A percentile compares a stretch with the other conserved stretches of the same genome.
phyloP scores from a whole-genome alignment of 2,888 invertebrate species.

The Spisula solida region DNA sequence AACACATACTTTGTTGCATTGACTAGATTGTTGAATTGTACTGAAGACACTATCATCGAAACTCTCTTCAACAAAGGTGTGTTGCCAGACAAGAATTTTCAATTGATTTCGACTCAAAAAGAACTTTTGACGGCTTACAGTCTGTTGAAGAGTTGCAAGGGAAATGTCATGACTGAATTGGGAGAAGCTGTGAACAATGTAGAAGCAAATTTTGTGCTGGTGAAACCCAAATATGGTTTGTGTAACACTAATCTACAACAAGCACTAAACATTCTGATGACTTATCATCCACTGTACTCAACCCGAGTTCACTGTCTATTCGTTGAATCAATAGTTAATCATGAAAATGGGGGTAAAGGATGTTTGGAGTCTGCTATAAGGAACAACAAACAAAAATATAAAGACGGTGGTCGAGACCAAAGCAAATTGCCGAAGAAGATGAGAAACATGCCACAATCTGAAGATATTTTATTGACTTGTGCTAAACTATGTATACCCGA shows the following conservation, averaged over 20 bases:
- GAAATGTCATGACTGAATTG: neutral
- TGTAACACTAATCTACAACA: conserved; percentile 17
- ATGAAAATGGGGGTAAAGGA: neutral
- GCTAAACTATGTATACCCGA: neutral
- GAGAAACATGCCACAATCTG: neutral
- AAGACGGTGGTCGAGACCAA: neutral
- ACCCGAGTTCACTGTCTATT: neutral
- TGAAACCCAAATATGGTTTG: conserved; percentile 14
- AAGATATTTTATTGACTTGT: neutral
- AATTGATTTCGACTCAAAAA: conserved; percentile 36
- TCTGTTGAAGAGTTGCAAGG: neutral
- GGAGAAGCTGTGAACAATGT: neutral
- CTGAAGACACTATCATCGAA: conserved; percentile 11
- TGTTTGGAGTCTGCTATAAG: neutral
- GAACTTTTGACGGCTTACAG: neutral
- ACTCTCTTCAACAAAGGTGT: conserved; percentile 19
- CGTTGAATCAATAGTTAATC: neutral
- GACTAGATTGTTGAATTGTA: conserved; percentile 19
- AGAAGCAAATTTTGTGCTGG: neutral
- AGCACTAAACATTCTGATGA: neutral
- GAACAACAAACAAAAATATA: conserved; percentile 19
- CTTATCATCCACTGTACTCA: conserved; percentile 10
- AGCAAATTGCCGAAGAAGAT: neutral
- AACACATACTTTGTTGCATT: conserved; percentile 31
- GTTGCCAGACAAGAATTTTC: conserved; percentile 21